Conservation (phyloP, 2,888 invertebrate species). For the Rhabditoides inermis region DNA sequence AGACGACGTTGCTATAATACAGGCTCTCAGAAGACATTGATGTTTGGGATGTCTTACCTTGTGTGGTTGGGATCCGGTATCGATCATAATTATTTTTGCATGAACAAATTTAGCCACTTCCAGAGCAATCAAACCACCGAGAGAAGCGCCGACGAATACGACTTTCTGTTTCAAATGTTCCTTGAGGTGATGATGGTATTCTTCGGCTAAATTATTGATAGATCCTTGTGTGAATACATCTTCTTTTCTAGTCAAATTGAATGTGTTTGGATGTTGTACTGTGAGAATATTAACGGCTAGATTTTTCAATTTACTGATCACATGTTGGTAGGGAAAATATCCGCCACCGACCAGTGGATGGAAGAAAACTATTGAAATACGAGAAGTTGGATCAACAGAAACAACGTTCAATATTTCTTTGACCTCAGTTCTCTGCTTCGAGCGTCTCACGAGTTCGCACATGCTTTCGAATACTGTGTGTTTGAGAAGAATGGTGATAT, state of each 20-base stretch:
- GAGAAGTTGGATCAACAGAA: too few species aligned
- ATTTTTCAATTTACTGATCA: too few species aligned
- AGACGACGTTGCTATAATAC: too few species aligned
- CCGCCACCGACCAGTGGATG: constrained; percentile 9
- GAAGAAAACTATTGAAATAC: too few species aligned
- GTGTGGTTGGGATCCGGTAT: too few species aligned
- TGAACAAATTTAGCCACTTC: constrained; percentile 8
- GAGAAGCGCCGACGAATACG: constrained; percentile 22
- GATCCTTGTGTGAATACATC: background rate
- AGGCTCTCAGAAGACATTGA: too few species aligned
- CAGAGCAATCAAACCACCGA: constrained; percentile 22
- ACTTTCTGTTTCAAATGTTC: constrained; percentile 1
- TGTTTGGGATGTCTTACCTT: too few species aligned
- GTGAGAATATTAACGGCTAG: constrained; percentile 2
- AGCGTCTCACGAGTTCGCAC: constrained; percentile 1
- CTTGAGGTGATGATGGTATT: background rate
- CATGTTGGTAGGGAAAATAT: too few species aligned
- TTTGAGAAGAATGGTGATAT: constrained; percentile 14
- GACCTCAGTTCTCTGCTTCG: background rate
- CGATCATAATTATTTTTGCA: constrained; percentile 5
- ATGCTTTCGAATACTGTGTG: constrained; percentile 11
- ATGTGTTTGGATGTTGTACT: constrained; percentile 8
- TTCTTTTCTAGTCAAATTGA: background rate
- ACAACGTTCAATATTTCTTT: background rate
- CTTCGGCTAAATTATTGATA: background rate